These are phyloP conservation scores for Saxidomus purpurata DNA, from an alignment of 1,140 invertebrate species.

Conservation along the genomic window DNA sequence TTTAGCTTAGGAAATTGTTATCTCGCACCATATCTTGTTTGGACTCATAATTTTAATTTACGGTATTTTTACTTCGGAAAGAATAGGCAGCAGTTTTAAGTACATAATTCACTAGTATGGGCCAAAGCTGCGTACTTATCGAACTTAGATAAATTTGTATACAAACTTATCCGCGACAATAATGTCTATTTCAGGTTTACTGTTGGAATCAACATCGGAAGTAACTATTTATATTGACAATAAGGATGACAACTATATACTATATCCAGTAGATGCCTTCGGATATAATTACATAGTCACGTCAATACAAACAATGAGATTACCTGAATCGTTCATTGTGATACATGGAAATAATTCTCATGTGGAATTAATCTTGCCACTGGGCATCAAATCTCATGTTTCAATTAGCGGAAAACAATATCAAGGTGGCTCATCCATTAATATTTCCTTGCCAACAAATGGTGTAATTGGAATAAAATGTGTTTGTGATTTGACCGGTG, in stretches of 20 bases:
- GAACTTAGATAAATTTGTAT: too few relatives aligned
- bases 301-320: not conserved
- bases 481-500: constrained; percentile 53
- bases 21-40: too few relatives aligned
- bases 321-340: constrained; percentile 20
- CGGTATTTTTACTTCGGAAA: too few relatives aligned
- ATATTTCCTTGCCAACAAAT: constrained; percentile 11
- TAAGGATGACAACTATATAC: not conserved
- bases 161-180: too few relatives aligned
- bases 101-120: too few relatives aligned
- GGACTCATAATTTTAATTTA: too few relatives aligned
- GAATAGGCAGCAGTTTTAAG: too few relatives aligned
- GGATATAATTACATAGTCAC: constrained; percentile 41
- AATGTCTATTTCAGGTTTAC: constrained; percentile 40
- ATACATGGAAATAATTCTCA: constrained; percentile 41
- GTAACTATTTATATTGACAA: constrained; percentile 19
- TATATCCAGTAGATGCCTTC: constrained; percentile 1
- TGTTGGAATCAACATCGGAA: constrained; percentile 2
- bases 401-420: not conserved
- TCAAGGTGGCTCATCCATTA: constrained; percentile 8
- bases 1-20: too few relatives aligned
- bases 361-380: constrained; percentile 32
- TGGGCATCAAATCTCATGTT: not conserved
- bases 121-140: too few relatives aligned
- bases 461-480: constrained; percentile 30